Evolutionary conservation across 1,140 invertebrate species (phyloP), one percentile per base, ranked within the genome.

Genomic region (Macrosteles quadrilineatus): DNA sequence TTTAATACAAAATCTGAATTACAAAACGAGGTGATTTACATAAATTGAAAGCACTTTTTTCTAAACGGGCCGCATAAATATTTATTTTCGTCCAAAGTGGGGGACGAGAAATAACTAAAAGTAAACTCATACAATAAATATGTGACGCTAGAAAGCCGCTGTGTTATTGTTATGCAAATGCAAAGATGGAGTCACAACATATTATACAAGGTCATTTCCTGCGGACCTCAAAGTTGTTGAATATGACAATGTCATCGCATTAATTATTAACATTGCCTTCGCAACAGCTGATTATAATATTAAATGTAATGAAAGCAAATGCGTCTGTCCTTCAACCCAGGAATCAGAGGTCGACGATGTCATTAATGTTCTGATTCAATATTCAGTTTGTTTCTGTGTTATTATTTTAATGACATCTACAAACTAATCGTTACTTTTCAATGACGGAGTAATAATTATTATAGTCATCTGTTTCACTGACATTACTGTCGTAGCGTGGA

Each of bases 301-400:
- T 59, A 59, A 59, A 59, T 59, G 55, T 59, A 59, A 59, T 59
- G 55, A 59, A 59, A 59, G 55, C 25, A 59, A 59, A 59, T 59
- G 21, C 55, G 25, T 59, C 23, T 29, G 55, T 29, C 55, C 55
- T 25, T 29, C 21, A 4, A 14, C 14, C 32, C n/a, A 14, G 32
- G 14, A 14, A 36, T 4, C 14, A 36, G 32, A 36, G 32, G 32
- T 36, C n/a, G n/a, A n/a, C n/a, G n/a, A n/a, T n/a, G 32, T 36
- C 32, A 36, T 36, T 36, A 36, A 36, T 36, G 32, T 36, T 36
- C 14, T 36, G 32, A 36, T 36, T 36, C 32, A 14, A 36, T 36
- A 36, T 36, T 36, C 32, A 36, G 32, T 36, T 36, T 36, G 32
- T n/a, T n/a, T 36, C 32, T 36, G 14, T 36, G 32, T 36, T 36